Evolutionary conservation across 2,113 vertebrate genomes (phyloP).

Genomic region (Caloenas nicobarica): DNA sequence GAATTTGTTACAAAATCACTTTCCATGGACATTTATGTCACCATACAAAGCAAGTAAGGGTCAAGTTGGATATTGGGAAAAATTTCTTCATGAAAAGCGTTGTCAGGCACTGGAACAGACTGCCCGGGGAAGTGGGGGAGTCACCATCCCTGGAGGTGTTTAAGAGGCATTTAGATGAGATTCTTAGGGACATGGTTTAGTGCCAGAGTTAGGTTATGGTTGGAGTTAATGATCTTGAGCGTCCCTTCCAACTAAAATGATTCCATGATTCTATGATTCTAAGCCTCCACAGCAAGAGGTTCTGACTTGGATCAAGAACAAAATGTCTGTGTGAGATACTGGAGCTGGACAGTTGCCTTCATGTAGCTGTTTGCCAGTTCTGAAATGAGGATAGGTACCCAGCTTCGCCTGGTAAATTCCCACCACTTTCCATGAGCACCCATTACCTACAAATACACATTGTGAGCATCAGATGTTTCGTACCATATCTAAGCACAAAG

Average conservation of each 20-base stretch:
- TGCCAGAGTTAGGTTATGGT: no score
- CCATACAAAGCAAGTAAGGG: not conserved
- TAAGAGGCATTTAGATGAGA: no score
- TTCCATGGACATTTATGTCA: not conserved
- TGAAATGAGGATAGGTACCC: not conserved
- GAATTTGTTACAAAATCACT: not conserved
- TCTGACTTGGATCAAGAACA: not conserved
- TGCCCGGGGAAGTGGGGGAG: no score
- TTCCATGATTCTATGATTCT: no score
- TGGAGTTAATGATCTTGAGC: no score
- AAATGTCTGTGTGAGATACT: not conserved
- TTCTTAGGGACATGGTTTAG: no score
- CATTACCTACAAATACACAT: no score
- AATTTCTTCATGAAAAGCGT: no score
- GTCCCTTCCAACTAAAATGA: no score
- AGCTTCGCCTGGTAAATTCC: not conserved
- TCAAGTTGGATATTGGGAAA: no score
- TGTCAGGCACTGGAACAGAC: no score
- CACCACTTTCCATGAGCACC: not conserved
- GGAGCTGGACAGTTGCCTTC: not conserved
- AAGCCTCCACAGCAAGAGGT: not conserved
- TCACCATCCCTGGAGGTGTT: no score
- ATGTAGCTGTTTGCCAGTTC: not conserved
- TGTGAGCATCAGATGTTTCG: not conserved
- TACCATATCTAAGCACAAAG: not conserved